Base-by-base conservation (phyloP, 2,113 vertebrate species). In the Oncorhynchus kisutch region DNA sequence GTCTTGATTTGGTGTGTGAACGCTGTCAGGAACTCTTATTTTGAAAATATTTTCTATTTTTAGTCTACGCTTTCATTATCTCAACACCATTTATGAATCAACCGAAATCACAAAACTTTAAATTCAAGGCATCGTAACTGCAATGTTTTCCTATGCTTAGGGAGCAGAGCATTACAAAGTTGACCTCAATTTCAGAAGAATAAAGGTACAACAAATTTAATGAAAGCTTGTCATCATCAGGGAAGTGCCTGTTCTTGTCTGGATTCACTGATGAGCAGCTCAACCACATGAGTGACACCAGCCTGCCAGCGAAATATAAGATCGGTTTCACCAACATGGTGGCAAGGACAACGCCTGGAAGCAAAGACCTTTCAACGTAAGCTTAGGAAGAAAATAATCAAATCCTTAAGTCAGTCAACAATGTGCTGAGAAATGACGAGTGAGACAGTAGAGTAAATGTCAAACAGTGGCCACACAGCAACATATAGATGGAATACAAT, bases 281-380 rank as follows among this genome's bases (percentile, higher is more conserved):
- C 73, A 99, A 93, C 89, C 97, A 99, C 84, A 94, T 94, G 94
- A 93, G 95, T 5, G 98, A 99, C 82, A 93, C 94, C 64, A 87
- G 87, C 0, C 92, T 99, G 79, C 97, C 98, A 0, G 94, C 90
- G 76, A 98, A 98, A 71, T 99, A 99, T 3, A 95, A 96, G 24
- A 99, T 99, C 85, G 98, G 98, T 60, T 99, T 99, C 89, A 99
- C 97, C 78, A 99, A 99, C 81, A 99, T 99, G 97, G 98, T 99
- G 31, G 95, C 94, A 79, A 93, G 98, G 86, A 96, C 98, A 0
- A 99, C 97, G 0, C 98, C 98, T 12, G 96, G 97, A 68, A 99
- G 98, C 91, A 99, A 99, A 87, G 98, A 99, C 86, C 96, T 99
- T 31, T 93, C 95, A 65, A 99, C 93, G 98, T 98, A 45, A 68